These are phyloP conservation scores for Xestia c-nigrum DNA, from an alignment of 2,888 invertebrate genomes.

Conservation along the genomic window DNA sequence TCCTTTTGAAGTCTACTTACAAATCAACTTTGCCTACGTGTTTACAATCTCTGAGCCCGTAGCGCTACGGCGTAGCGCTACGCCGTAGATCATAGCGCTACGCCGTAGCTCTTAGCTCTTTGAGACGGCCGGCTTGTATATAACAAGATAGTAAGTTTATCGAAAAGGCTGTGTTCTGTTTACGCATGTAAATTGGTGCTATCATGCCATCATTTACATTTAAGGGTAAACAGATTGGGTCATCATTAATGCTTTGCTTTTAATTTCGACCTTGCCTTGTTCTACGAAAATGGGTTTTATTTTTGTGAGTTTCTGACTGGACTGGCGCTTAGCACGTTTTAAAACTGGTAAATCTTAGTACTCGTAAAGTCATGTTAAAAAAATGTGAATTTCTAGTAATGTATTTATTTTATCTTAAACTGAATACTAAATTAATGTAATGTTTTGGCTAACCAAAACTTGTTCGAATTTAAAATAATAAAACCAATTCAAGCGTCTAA, in stretches of 20 bases:
- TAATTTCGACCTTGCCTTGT: constrained; percentile 46
- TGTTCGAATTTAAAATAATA: not conserved
- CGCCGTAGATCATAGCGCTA: constrained; percentile 50
- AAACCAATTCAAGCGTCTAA: not conserved
- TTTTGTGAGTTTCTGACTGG: not conserved
- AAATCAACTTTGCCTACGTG: constrained; percentile 13
- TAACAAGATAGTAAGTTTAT: constrained; percentile 45
- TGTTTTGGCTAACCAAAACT: constrained; percentile 2
- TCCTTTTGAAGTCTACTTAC: constrained; percentile 15
- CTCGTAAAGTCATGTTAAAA: not conserved
- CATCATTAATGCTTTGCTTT: constrained; percentile 55
- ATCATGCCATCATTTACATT: constrained; percentile 49
- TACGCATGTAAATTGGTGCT: constrained; percentile 44
- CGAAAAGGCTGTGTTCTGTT: constrained; percentile 34
- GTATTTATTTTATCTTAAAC: not conserved
- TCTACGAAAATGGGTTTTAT: constrained; percentile 33
- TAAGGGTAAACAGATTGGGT: constrained; percentile 53
- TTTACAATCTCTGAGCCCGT: constrained; percentile 43
- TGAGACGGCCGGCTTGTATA: constrained; percentile 15
- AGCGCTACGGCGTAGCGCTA: constrained; percentile 60
- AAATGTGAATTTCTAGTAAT: not conserved
- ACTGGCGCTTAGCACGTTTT: not conserved
- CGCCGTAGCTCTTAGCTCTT: constrained; percentile 48
- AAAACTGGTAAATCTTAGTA: not conserved
- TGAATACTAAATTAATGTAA: not conserved